Evolutionary conservation across 2,888 invertebrate genomes (phyloP).

Genomic region (Lysandra bellargus): DNA sequence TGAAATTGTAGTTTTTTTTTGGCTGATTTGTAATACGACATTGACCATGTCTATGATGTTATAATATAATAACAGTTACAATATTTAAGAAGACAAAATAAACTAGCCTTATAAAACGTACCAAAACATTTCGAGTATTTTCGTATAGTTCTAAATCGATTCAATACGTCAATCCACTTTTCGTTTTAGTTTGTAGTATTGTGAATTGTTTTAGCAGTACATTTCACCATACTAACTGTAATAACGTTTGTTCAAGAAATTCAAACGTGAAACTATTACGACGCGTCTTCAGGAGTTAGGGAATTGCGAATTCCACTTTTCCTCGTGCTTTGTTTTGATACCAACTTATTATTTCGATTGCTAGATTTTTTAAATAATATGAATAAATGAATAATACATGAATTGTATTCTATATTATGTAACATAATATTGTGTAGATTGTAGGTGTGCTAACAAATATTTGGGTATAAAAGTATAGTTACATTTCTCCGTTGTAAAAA

Average conservation of each 20-base stretch:
- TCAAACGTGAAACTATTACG: constrained; percentile 73
- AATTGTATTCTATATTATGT: too few species aligned
- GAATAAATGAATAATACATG: too few species aligned
- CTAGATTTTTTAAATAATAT: background rate
- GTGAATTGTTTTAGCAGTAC: constrained; percentile 72
- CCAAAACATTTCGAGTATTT: constrained; percentile 24
- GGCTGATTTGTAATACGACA: background rate
- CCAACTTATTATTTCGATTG: background rate
- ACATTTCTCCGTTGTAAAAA: too few species aligned
- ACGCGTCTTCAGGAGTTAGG: constrained; percentile 44
- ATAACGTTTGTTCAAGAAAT: constrained; percentile 75
- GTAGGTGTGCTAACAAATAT: too few species aligned
- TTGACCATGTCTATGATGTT: background rate
- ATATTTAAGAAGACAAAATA: background rate
- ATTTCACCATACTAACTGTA: constrained; percentile 69
- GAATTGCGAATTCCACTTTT: constrained; percentile 26
- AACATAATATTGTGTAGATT: too few species aligned
- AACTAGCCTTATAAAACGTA: background rate
- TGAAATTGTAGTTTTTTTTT: background rate
- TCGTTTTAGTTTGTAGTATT: constrained; percentile 67
- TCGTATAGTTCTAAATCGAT: constrained; percentile 34
- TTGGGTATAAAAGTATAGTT: too few species aligned
- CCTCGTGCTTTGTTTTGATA: background rate
- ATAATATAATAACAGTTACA: background rate
- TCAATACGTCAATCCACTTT: constrained; percentile 57